phyloP scores from a whole-genome alignment of 1,140 invertebrate species.

The Drosophila burlai region DNA sequence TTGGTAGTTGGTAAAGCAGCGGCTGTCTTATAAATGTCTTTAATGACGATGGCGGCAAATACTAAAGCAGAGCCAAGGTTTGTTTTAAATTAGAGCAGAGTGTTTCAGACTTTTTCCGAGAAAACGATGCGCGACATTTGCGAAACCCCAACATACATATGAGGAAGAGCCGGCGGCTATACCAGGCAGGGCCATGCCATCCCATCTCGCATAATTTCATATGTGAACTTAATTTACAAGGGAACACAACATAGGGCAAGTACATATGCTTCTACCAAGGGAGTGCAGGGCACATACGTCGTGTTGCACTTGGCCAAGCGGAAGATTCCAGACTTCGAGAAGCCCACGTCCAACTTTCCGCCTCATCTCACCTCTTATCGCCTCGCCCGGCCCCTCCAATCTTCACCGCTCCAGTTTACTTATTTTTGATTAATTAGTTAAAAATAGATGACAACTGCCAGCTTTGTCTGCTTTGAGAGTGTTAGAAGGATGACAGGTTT shows the following conservation, averaged over 20 bases:
- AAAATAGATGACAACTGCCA: slow-evolving; percentile 67
- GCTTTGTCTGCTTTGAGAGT: slow-evolving; percentile 2
- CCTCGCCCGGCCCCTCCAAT: slow-evolving; percentile 31
- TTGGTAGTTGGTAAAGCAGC: slow-evolving; percentile 51
- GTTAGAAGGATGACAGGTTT: slow-evolving; percentile 69
- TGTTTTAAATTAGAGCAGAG: slow-evolving; percentile 60
- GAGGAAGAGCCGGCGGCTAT: slow-evolving; percentile 39
- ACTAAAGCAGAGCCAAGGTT: slow-evolving; percentile 45
- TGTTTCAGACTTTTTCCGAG: slow-evolving; percentile 56
- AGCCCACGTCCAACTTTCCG: slow-evolving; percentile 22
- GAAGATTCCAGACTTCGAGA: slow-evolving; percentile 29
- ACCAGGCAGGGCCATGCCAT: slow-evolving; percentile 3
- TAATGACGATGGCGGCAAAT: slow-evolving; percentile 53
- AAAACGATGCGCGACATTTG: slow-evolving; percentile 75
- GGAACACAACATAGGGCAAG: slow-evolving; percentile 34
- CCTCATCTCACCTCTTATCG: slow-evolving; percentile 21
- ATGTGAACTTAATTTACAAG: slow-evolving; percentile 26
- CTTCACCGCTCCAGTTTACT: slow-evolving; percentile 76
- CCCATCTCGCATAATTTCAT: slow-evolving; percentile 26
- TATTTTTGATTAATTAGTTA: slow-evolving; percentile 83
- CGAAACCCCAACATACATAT: slow-evolving; percentile 58
- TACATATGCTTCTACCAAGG: slow-evolving; percentile 12
- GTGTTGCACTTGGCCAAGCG: slow-evolving; percentile 52
- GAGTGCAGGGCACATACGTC: slow-evolving; percentile 31
- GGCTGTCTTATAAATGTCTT: slow-evolving; percentile 58